A percentile compares a stretch with the other conserved stretches of the same genome.
Conservation (phyloP, 2,113 vertebrate genomes). For the Apaloderma vittatum region DNA sequence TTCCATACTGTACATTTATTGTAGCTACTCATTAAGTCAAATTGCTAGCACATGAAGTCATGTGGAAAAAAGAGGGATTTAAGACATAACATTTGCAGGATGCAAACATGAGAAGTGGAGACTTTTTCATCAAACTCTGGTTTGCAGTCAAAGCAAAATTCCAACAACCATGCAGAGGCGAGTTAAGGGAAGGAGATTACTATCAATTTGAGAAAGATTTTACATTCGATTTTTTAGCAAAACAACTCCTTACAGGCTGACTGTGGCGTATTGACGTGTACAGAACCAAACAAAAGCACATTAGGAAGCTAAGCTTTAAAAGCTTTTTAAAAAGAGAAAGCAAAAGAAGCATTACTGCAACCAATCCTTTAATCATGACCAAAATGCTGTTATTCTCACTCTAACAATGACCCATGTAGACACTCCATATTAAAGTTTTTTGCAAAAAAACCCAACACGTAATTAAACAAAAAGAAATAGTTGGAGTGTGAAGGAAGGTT, state of each 20-base stretch:
- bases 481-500: not conserved
- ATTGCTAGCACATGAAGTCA: conserved; percentile 67
- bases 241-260: not conserved
- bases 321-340: not conserved
- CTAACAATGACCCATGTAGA: not conserved
- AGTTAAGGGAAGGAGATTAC: not conserved
- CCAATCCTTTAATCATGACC: not conserved
- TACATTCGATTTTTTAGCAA: not conserved
- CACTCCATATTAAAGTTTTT: not conserved
- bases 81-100: conserved; percentile 61
- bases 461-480: not conserved
- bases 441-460: not conserved
- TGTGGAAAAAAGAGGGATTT: conserved; percentile 18
- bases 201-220: conserved; percentile 39
- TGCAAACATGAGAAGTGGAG: conserved; percentile 45
- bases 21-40: conserved; percentile 61
- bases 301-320: not conserved
- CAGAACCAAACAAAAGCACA: not conserved
- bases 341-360: not conserved
- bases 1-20: conserved; percentile 57
- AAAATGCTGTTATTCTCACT: not conserved
- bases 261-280: not conserved
- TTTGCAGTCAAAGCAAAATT: conserved; percentile 67
- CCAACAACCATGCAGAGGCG: not conserved
- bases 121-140: conserved; percentile 25